phyloP scores from a whole-genome alignment of 1,140 invertebrate genomes.

The Hyles vespertilio region DNA sequence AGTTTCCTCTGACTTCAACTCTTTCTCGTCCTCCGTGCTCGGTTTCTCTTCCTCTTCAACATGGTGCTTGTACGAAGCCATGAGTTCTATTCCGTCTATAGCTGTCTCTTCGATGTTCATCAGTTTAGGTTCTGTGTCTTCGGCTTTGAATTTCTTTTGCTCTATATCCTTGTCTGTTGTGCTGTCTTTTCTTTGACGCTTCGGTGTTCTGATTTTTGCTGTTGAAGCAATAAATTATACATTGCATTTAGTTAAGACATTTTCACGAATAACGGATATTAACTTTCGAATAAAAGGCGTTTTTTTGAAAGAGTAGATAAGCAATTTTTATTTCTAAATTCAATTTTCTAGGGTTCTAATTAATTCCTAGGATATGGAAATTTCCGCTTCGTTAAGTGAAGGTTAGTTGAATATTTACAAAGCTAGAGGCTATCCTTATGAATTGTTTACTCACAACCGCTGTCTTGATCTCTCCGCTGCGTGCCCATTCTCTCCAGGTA shows the following conservation, averaged over 20 bases:
- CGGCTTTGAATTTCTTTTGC: constrained; percentile 57
- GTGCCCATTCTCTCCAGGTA: constrained; percentile 82
- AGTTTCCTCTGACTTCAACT: constrained; percentile 48
- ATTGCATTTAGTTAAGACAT: too few species aligned
- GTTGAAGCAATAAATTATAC: constrained; percentile 2
- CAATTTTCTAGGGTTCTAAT: too few species aligned
- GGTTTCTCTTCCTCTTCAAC: constrained; percentile 65
- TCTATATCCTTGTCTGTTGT: constrained; percentile 68
- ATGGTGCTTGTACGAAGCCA: constrained; percentile 56
- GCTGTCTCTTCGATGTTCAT: constrained; percentile 72
- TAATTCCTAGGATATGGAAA: too few species aligned
- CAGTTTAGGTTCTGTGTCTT: constrained; percentile 45
- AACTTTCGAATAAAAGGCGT: too few species aligned
- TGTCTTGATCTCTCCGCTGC: constrained; percentile 53
- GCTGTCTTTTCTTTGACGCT: constrained; percentile 77
- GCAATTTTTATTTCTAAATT: too few species aligned
- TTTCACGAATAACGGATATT: too few species aligned
- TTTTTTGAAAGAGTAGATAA: too few species aligned
- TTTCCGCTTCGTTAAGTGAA: too few species aligned
- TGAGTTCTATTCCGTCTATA: constrained; percentile 70
- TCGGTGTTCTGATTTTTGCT: constrained; percentile 74
- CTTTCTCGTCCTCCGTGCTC: constrained; percentile 62
- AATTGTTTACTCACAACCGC: constrained; percentile 22
- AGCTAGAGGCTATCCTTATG: too few species aligned
- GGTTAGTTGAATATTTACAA: too few species aligned